A percentile compares a stretch with the other conserved stretches of the same genome.
These are phyloP conservation scores for Epistrophella euchroma DNA, from an alignment of 2,888 invertebrate species.

Conservation along the genomic window DNA sequence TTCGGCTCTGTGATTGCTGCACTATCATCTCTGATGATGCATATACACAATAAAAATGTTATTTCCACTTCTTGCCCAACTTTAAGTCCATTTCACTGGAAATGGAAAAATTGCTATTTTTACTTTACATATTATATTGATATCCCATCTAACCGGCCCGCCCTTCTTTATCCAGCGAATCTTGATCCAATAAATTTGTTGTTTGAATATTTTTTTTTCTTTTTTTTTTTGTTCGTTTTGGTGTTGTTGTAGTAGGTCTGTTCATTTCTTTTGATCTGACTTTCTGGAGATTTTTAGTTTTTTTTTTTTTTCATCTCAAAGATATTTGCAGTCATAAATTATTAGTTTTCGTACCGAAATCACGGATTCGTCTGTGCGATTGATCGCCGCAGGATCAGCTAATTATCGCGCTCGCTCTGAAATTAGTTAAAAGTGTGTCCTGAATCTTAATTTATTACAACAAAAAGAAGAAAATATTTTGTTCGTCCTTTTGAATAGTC, in stretches of 20 bases:
- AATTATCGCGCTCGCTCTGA: conserved; percentile 59
- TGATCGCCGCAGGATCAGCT: conserved; percentile 68
- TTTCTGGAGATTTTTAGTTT: conserved; percentile 25
- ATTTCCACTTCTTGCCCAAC: conserved; percentile 64
- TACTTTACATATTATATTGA: conserved; percentile 68
- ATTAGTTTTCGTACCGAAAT: conserved; percentile 62
- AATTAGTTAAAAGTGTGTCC: conserved; percentile 53
- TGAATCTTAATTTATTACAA: conserved; percentile 54
- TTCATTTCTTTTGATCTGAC: conserved; percentile 59
- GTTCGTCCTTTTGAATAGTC: not conserved
- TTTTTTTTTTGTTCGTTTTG: not conserved
- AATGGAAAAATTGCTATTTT: conserved; percentile 74
- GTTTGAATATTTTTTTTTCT: conserved; percentile 44
- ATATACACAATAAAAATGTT: conserved; percentile 49
- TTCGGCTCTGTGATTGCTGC: conserved; percentile 29
- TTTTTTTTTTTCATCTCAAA: conserved; percentile 15
- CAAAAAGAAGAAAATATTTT: too few relatives aligned
- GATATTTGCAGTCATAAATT: conserved; percentile 62
- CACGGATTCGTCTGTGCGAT: conserved; percentile 45
- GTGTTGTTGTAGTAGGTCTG: conserved; percentile 25
- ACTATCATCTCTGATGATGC: conserved; percentile 37
- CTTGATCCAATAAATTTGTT: conserved; percentile 75
- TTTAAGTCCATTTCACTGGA: conserved; percentile 62
- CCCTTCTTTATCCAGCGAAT: conserved; percentile 69
- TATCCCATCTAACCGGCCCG: conserved; percentile 75